Percentiles rank a stretch among this genome's conserved stretches.
phyloP scores from a whole-genome alignment of 2,113 vertebrate species.

The Apteryx mantelli region DNA sequence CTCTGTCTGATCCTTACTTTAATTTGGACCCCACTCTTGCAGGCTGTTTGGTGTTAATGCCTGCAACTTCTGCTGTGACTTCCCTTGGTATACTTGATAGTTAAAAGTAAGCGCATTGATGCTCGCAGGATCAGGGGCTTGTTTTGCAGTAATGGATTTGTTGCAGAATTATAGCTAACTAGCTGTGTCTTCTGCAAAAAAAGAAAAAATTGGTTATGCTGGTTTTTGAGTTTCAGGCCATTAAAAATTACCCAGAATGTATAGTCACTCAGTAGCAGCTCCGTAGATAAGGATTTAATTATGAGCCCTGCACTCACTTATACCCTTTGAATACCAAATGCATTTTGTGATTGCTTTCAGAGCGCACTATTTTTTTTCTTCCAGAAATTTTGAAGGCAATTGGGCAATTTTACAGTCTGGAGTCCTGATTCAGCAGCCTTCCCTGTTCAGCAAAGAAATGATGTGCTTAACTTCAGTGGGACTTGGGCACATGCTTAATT shows the following conservation, averaged over 20 bases:
- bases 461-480: constrained; percentile 61
- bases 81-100: neutral
- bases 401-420: constrained; percentile 71
- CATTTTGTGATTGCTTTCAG: constrained; percentile 71
- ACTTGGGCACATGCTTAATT: constrained; percentile 48
- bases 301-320: constrained; percentile 67
- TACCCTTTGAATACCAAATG: constrained; percentile 72
- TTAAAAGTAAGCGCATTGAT: constrained; percentile 19
- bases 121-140: constrained; percentile 40
- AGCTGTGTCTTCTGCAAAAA: constrained; percentile 46
- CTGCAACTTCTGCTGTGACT: neutral
- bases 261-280: constrained; percentile 65
- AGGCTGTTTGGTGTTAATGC: neutral
- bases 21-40: neutral
- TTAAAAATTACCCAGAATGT: constrained; percentile 72
- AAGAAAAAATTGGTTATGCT: constrained; percentile 48
- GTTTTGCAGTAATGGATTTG: constrained; percentile 65
- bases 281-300: constrained; percentile 72
- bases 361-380: constrained; percentile 38
- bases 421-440: constrained; percentile 72
- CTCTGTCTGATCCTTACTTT: neutral
- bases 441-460: constrained; percentile 51
- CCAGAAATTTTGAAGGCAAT: constrained; percentile 69
- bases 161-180: constrained; percentile 66
- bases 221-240: constrained; percentile 66